Conservation (phyloP, 2,888 invertebrate genomes). For the Brachynemurus nebulosus region DNA sequence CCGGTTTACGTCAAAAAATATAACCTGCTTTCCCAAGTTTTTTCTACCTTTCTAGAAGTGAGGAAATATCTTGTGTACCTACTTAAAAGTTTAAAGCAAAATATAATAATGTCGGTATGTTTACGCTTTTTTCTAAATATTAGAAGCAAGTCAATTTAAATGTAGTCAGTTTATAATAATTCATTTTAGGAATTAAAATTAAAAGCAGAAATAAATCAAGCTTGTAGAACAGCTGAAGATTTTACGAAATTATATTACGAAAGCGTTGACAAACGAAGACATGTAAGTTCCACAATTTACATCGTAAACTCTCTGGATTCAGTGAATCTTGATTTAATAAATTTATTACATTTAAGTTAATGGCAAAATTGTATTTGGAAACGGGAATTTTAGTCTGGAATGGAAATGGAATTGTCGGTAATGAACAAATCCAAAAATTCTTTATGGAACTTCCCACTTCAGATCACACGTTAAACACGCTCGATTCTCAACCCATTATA, state of each 20-base stretch:
- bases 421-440: constrained; percentile 73
- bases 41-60: too few species aligned
- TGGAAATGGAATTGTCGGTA: constrained; percentile 72
- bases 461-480: constrained; percentile 57
- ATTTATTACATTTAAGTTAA: constrained; percentile 45
- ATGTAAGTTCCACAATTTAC: constrained; percentile 37
- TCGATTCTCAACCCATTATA: constrained; percentile 78
- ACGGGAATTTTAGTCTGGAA: constrained; percentile 83
- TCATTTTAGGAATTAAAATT: constrained; percentile 31
- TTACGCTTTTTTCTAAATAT: too few species aligned
- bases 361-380: constrained; percentile 71
- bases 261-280: constrained; percentile 72
- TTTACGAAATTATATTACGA: constrained; percentile 85
- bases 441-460: constrained; percentile 70
- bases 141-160: constrained; percentile 13
- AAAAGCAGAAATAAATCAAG: constrained; percentile 58
- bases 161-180: background rate
- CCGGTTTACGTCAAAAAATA: too few species aligned
- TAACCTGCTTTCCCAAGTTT: too few species aligned
- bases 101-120: too few species aligned
- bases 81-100: too few species aligned
- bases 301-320: background rate
- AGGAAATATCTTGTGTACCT: too few species aligned
- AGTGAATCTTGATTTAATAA: background rate
- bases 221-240: constrained; percentile 74